phyloP scores from a whole-genome alignment of 2,113 vertebrate genomes.

The Elephas maximus region DNA sequence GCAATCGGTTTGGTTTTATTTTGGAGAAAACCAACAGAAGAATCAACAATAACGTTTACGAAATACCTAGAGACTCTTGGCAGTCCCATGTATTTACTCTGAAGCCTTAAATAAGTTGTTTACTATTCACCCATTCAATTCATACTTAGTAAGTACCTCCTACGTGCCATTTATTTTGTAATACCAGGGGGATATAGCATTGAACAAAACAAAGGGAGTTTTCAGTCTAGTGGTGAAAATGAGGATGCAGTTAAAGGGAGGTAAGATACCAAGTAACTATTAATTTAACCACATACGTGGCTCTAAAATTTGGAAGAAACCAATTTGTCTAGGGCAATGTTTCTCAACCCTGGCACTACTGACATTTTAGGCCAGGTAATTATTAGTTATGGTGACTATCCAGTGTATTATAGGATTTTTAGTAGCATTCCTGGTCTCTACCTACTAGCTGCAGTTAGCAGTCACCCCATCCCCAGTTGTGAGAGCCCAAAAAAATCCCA shows the following conservation, averaged over 20 bases:
- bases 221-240: neutral
- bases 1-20: no score
- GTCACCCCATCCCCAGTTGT: neutral
- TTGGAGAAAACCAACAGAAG: neutral
- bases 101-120: neutral
- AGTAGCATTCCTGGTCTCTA: neutral
- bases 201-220: neutral
- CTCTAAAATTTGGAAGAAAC: constrained; percentile 24
- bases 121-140: neutral
- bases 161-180: neutral
- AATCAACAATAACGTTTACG: neutral
- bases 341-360: no score
- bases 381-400: neutral
- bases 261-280: neutral
- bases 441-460: neutral
- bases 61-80: neutral
- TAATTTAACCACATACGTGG: neutral
- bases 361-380: neutral
- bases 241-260: neutral
- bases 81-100: neutral
- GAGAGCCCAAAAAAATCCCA: neutral
- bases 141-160: neutral
- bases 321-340: neutral
- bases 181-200: neutral
- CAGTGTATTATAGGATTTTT: neutral